A percentile compares a stretch with the other conserved stretches of the same genome.
phyloP scores from a whole-genome alignment of 2,888 invertebrate genomes.

The Ligdia adustata region DNA sequence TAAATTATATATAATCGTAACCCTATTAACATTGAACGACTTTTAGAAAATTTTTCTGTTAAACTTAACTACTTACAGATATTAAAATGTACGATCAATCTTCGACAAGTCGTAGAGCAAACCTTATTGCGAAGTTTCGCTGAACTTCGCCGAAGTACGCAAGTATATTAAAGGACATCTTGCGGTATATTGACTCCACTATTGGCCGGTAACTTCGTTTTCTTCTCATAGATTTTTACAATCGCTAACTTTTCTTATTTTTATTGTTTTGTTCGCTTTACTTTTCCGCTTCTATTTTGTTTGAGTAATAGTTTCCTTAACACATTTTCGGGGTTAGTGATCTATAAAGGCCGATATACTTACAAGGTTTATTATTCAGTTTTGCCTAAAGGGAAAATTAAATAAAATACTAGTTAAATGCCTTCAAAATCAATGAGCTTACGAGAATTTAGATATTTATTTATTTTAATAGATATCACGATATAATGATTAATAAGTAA shows the following conservation, averaged over 20 bases:
- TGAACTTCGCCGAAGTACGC: constrained; percentile 25
- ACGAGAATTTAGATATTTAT: no score
- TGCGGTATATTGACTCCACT: constrained; percentile 40
- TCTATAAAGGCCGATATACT: constrained; percentile 57
- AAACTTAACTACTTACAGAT: no score
- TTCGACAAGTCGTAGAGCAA: constrained; percentile 28
- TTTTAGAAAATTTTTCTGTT: no score
- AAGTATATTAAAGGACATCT: constrained; percentile 37
- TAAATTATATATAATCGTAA: no score
- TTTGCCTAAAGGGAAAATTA: no score
- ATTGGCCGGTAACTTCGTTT: constrained; percentile 35
- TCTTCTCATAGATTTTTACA: constrained; percentile 13
- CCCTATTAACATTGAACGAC: no score
- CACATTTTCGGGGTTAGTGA: constrained; percentile 39
- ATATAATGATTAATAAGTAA: no score
- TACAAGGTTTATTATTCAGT: no score
- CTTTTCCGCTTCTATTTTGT: constrained; percentile 13
- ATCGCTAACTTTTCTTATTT: constrained; percentile 10
- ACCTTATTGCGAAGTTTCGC: constrained; percentile 35
- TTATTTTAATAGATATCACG: no score
- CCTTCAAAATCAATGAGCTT: no score
- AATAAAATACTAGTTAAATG: no score
- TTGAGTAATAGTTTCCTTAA: constrained; percentile 35
- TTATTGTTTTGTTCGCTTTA: constrained; percentile 22
- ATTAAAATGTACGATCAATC: constrained; percentile 28